These are phyloP conservation scores for Onychomys torridus DNA, from an alignment of 2,797 vertebrate genomes.

Conservation along the genomic window DNA sequence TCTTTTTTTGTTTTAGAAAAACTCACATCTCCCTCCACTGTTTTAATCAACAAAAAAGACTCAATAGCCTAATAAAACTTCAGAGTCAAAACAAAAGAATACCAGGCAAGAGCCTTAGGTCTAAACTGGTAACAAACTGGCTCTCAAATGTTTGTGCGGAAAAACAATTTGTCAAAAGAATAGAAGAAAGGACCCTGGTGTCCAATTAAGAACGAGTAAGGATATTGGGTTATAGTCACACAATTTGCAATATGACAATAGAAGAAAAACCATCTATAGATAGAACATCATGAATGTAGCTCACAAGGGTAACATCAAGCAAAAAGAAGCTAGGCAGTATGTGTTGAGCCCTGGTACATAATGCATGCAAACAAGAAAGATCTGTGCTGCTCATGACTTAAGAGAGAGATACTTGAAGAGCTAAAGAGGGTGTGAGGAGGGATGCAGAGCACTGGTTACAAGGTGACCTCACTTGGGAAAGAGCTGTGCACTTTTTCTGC, in stretches of 20 bases:
- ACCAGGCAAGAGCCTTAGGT: constrained; percentile 6
- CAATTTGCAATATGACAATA: background rate
- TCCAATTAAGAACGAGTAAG: background rate
- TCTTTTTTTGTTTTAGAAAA: constrained; percentile 59
- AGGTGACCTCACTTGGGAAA: background rate
- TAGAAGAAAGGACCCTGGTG: background rate
- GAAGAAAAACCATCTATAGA: background rate
- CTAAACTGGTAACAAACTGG: constrained; percentile 3
- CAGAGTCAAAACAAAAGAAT: constrained; percentile 36
- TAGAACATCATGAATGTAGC: background rate
- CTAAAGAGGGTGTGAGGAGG: background rate
- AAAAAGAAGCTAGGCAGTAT: background rate
- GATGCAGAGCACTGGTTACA: background rate
- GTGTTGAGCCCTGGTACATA: background rate
- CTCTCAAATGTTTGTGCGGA: constrained; percentile 1
- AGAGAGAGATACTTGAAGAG: background rate
- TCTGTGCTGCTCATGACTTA: background rate
- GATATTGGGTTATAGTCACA: background rate
- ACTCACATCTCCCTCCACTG: constrained; percentile 75
- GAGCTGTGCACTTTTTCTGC: background rate
- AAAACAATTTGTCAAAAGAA: constrained; percentile 38
- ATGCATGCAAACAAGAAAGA: background rate
- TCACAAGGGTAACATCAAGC: background rate
- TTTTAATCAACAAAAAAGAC: constrained; percentile 79
- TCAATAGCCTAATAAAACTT: constrained; percentile 46